These are phyloP conservation scores for Myotis lucifugus DNA, from an alignment of 2,113 vertebrate species.

Conservation along the genomic window DNA sequence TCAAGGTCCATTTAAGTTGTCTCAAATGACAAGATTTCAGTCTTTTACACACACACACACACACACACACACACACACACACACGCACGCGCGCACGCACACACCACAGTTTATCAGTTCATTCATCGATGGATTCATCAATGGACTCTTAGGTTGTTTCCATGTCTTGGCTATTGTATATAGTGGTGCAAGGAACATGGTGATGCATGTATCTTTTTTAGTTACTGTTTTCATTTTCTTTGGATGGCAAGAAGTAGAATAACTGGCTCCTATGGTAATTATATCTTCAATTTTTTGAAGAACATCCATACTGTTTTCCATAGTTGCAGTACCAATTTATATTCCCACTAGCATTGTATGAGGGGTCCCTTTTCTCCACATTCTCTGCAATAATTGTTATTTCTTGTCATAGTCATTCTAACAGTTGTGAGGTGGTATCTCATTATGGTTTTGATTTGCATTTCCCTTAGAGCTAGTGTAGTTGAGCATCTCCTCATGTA, in stretches of 20 bases:
- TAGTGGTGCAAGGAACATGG: neutral
- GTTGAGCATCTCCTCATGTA: neutral
- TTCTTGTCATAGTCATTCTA: neutral
- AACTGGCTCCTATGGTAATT: neutral
- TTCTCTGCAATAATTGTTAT: neutral
- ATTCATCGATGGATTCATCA: neutral
- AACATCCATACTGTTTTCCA: neutral
- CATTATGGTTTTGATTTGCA: neutral
- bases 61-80: no score
- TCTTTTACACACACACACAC: no score
- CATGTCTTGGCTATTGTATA: neutral
- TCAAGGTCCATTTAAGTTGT: neutral
- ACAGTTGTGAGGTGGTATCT: neutral
- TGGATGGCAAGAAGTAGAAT: neutral
- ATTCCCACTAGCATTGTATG: neutral
- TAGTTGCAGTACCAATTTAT: neutral
- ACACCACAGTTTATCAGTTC: neutral
- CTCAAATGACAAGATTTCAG: neutral
- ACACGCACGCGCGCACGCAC: no score
- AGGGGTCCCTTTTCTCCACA: neutral
- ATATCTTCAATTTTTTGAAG: neutral
- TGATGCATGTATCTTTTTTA: neutral
- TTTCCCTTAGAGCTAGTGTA: neutral
- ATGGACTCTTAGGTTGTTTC: neutral
- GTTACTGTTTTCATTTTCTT: neutral